Conservation (phyloP, 2,888 invertebrate genomes). For the Amaurobius ferox region DNA sequence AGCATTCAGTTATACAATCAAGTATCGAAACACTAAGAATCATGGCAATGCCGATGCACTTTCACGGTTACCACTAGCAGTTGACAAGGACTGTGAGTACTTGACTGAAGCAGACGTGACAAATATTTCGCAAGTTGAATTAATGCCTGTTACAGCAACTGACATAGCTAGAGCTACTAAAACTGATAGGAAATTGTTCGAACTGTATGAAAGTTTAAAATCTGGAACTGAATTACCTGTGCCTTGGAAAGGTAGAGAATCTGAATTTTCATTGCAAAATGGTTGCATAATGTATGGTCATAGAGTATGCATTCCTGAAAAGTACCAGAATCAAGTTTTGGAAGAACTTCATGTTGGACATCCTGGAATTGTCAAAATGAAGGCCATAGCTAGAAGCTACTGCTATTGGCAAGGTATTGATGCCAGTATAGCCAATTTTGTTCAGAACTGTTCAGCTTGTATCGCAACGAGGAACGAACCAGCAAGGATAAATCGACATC, state of each 20-base stretch:
- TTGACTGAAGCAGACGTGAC: slow-evolving; percentile 49
- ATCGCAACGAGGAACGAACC: slow-evolving; percentile 48
- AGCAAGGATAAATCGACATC: slow-evolving; percentile 53
- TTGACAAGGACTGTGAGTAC: slow-evolving; percentile 42
- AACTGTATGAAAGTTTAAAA: slow-evolving; percentile 51
- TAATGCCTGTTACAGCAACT: slow-evolving; percentile 50
- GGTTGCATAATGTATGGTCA: slow-evolving; percentile 52
- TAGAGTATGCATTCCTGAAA: slow-evolving; percentile 52
- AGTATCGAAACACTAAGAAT: slow-evolving; percentile 39
- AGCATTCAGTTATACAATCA: slow-evolving; percentile 54
- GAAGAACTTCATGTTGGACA: slow-evolving; percentile 20
- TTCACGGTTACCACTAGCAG: slow-evolving; percentile 46
- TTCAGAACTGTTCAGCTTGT: slow-evolving; percentile 50
- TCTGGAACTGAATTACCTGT: slow-evolving; percentile 45
- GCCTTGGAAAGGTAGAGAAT: slow-evolving; percentile 53
- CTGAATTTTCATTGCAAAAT: slow-evolving; percentile 52
- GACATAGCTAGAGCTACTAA: slow-evolving; percentile 55
- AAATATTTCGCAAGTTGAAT: slow-evolving; percentile 50
- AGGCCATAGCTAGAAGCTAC: slow-evolving; percentile 35
- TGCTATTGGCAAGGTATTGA: slow-evolving; percentile 48
- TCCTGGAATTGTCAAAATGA: slow-evolving; percentile 15
- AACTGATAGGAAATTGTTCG: slow-evolving; percentile 53
- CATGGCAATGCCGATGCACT: slow-evolving; percentile 46
- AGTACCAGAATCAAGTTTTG: slow-evolving; percentile 36
- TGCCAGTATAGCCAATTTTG: slow-evolving; percentile 44